These are phyloP conservation scores for Pyrrhia umbra DNA, from an alignment of 2,888 invertebrate species.

Conservation along the genomic window DNA sequence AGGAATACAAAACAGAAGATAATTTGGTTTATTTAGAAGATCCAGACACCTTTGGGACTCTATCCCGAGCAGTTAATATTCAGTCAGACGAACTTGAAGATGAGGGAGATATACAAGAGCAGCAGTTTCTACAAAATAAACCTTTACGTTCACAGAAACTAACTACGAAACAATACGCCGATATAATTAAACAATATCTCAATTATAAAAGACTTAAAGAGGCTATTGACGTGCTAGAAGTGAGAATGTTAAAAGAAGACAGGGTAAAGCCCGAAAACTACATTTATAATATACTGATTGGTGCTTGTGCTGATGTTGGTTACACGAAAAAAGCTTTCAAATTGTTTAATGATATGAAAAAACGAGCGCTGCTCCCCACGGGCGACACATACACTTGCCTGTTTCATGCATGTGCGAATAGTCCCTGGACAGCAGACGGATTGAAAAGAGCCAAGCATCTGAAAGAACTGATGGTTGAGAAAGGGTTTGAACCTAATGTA, in stretches of 20 bases:
- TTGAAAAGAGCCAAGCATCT: constrained; percentile 92
- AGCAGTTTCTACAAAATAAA: constrained; percentile 88
- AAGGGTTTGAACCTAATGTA: constrained; percentile 92
- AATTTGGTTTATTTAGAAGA: constrained; percentile 82
- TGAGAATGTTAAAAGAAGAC: constrained; percentile 94
- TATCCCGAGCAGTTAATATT: constrained; percentile 69
- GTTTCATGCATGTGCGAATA: constrained; percentile 96
- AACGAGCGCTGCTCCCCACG: constrained; percentile 92
- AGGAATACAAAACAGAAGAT: constrained; percentile 77
- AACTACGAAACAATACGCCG: constrained; percentile 92
- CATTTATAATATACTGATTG: constrained; percentile 95
- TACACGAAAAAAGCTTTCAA: constrained; percentile 96
- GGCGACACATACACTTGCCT: constrained; percentile 95
- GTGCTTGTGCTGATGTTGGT: constrained; percentile 95
- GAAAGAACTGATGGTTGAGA: constrained; percentile 92
- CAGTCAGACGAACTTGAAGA: constrained; percentile 78
- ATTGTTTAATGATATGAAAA: constrained; percentile 95
- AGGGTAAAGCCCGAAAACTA: constrained; percentile 94
- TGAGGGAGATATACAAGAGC: constrained; percentile 91
- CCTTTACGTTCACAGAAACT: constrained; percentile 88
- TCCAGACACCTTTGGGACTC: constrained; percentile 91
- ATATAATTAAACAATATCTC: constrained; percentile 92
- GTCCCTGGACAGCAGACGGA: constrained; percentile 92
- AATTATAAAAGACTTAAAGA: constrained; percentile 92
- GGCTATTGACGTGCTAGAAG: constrained; percentile 94